Conservation (phyloP, 35 echinoderm and acorn worm genomes). For the Ophiothrix spiculata region DNA sequence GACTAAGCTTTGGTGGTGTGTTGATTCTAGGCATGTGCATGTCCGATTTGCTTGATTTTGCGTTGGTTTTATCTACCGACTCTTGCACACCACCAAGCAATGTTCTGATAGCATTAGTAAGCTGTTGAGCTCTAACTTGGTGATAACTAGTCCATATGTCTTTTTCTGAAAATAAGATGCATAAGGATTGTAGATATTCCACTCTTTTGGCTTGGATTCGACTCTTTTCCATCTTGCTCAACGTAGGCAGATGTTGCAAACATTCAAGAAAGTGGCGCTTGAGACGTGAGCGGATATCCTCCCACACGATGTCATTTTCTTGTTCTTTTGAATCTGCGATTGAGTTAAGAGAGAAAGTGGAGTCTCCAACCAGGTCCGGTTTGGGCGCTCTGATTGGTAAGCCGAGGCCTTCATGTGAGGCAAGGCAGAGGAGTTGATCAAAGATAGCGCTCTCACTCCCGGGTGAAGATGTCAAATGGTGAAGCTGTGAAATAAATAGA, state of each 20-base stretch:
- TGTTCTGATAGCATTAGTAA: slow-evolving; percentile 12
- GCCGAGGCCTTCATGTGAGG: slow-evolving; percentile 86
- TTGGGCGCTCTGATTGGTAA: slow-evolving; percentile 71
- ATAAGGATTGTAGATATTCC: slow-evolving; percentile 74
- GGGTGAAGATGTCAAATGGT: slow-evolving; percentile 56
- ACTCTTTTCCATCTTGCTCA: background rate
- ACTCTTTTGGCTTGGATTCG: slow-evolving; percentile 17
- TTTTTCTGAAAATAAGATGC: slow-evolving; percentile 69
- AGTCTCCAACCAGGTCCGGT: slow-evolving; percentile 41
- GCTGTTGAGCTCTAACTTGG: slow-evolving; percentile 54
- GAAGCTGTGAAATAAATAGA: slow-evolving; percentile 25
- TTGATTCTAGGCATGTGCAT: background rate
- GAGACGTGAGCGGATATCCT: slow-evolving; percentile 72
- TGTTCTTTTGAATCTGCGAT: slow-evolving; percentile 64
- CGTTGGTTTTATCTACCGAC: background rate
- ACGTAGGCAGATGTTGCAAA: slow-evolving; percentile 28
- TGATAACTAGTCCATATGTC: slow-evolving; percentile 84
- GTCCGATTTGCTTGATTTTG: background rate
- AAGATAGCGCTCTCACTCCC: slow-evolving; percentile 65
- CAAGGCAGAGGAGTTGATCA: slow-evolving; percentile 68
- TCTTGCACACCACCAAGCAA: background rate
- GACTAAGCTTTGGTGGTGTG: background rate
- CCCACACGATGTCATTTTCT: slow-evolving; percentile 84
- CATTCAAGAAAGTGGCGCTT: slow-evolving; percentile 62
- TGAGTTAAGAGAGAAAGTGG: slow-evolving; percentile 73